Evolutionary conservation across 1,140 invertebrate genomes (phyloP).

Genomic region (Pseudomyrmex pallidus): DNA sequence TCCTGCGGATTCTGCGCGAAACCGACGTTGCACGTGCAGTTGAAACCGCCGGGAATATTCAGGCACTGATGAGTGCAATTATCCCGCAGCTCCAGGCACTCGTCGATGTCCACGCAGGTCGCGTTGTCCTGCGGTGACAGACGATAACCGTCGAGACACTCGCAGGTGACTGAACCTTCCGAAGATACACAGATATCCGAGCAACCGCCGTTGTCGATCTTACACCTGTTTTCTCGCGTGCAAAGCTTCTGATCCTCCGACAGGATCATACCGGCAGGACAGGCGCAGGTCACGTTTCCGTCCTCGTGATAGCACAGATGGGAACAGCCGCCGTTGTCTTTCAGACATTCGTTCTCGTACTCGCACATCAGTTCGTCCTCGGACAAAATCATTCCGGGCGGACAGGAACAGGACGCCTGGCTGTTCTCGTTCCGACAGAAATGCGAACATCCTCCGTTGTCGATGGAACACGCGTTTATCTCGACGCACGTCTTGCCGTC

Average conservation of each 20-base stretch:
- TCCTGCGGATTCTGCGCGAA: constrained; percentile 84
- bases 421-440: constrained; percentile 83
- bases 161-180: constrained; percentile 80
- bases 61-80: constrained; percentile 87
- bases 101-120: constrained; percentile 86
- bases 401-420: constrained; percentile 87
- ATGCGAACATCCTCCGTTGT: constrained; percentile 86
- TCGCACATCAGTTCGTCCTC: constrained; percentile 82
- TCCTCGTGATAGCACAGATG: constrained; percentile 86
- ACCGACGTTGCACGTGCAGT: constrained; percentile 91
- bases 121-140: constrained; percentile 70
- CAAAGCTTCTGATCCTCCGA: constrained; percentile 85
- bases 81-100: constrained; percentile 84
- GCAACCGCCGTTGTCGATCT: constrained; percentile 86
- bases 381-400: constrained; percentile 89
- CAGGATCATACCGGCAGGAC: constrained; percentile 81
- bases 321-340: constrained; percentile 85
- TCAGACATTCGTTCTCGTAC: constrained; percentile 87
- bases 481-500: constrained; percentile 86
- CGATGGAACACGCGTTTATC: constrained; percentile 87
- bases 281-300: constrained; percentile 86
- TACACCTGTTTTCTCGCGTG: constrained; percentile 87
- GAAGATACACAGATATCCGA: constrained; percentile 75
- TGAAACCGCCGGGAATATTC: constrained; percentile 90
- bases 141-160: constrained; percentile 82